These are phyloP conservation scores for Thoracochromis brauschi DNA, from an alignment of 2,113 vertebrate species.

Conservation along the genomic window DNA sequence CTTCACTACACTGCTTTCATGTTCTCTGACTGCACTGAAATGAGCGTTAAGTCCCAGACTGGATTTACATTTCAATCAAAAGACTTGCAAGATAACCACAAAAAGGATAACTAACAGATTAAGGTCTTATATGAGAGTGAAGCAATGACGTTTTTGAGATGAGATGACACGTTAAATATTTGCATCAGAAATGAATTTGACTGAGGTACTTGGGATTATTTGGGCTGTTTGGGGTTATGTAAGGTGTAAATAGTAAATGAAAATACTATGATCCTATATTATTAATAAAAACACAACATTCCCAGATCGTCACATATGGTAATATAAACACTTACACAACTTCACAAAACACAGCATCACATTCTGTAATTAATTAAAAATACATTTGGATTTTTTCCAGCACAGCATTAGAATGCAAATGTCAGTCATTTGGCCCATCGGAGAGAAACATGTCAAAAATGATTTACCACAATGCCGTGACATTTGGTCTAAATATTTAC, in stretches of 20 bases:
- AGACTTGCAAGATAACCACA: constrained; percentile 23
- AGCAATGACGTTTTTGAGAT: constrained; percentile 16
- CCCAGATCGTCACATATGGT: background rate
- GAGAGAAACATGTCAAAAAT: background rate
- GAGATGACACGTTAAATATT: background rate
- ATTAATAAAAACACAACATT: background rate
- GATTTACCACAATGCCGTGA: background rate
- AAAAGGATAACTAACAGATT: constrained; percentile 42
- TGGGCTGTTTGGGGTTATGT: background rate
- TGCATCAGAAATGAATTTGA: background rate
- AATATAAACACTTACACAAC: background rate
- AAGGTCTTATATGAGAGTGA: constrained; percentile 12
- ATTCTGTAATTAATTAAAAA: background rate
- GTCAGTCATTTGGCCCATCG: background rate
- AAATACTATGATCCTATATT: background rate
- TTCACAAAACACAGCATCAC: background rate
- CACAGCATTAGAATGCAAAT: background rate
- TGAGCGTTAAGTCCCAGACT: constrained; percentile 19
- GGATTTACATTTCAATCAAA: constrained; percentile 59
- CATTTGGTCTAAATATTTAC: background rate
- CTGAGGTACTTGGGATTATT: background rate
- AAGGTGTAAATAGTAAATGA: background rate
- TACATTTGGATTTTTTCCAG: background rate
- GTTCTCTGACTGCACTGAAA: constrained; percentile 33
- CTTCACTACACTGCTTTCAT: constrained; percentile 36